Evolutionary conservation across 1,140 invertebrate species (phyloP).

Genomic region (Pygmarrhopalites habei): DNA sequence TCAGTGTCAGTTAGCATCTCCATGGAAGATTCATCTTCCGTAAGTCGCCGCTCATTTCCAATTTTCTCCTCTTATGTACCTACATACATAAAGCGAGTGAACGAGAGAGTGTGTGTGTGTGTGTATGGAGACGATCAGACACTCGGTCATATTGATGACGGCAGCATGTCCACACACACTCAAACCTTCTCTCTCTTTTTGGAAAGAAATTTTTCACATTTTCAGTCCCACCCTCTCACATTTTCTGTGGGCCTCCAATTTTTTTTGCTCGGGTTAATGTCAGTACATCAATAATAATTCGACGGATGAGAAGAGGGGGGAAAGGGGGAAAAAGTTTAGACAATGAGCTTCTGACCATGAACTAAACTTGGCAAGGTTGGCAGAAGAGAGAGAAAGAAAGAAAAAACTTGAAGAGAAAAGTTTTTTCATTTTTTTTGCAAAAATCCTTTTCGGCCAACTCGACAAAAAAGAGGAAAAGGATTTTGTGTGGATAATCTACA

Average conservation of each 20-base stretch:
- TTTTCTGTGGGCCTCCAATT: background rate
- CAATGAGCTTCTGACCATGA: no score
- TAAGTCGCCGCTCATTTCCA: constrained; percentile 4
- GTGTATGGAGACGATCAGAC: background rate
- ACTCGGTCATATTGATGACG: constrained; percentile 13
- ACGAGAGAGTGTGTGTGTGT: no score
- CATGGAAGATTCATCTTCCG: constrained; percentile 32
- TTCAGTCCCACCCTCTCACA: background rate
- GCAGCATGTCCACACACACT: background rate
- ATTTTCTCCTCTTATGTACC: no score
- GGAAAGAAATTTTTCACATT: background rate
- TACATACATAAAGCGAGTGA: no score
- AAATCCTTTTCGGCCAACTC: no score
- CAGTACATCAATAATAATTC: background rate
- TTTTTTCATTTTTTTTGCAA: no score
- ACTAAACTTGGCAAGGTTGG: no score
- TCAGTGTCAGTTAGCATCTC: constrained; percentile 32
- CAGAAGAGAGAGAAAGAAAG: background rate
- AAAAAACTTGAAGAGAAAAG: background rate
- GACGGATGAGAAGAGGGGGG: background rate
- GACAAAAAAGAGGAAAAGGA: no score
- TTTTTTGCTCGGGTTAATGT: background rate
- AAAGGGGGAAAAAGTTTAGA: background rate
- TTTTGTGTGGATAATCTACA: no score
- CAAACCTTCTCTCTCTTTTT: background rate